A percentile compares a stretch with the other conserved stretches of the same genome.
Conservation (phyloP, 2,113 vertebrate species). For the Corythornis vintsioides region DNA sequence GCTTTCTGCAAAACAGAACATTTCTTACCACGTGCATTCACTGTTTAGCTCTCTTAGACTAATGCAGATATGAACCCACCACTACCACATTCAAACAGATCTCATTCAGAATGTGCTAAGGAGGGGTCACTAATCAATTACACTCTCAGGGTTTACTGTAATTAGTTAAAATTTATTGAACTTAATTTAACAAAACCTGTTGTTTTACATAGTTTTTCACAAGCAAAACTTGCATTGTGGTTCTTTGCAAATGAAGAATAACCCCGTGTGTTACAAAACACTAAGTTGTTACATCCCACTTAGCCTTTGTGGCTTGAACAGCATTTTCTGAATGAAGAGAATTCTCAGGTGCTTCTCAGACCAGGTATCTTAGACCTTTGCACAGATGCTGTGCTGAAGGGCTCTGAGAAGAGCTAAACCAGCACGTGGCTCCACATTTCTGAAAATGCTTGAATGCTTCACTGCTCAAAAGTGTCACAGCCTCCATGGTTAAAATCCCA, state of each 20-base stretch:
- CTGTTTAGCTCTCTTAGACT: background rate
- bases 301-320: background rate
- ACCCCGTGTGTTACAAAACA: background rate
- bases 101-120: background rate
- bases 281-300: background rate
- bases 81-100: fast-evolving
- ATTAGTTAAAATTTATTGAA: background rate
- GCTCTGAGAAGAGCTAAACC: background rate
- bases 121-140: background rate
- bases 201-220: background rate
- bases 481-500: background rate
- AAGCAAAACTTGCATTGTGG: background rate
- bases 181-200: background rate
- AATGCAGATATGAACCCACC: background rate
- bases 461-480: background rate
- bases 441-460: background rate
- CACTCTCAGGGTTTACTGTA: background rate
- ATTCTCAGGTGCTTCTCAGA: background rate
- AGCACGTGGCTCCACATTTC: fast-evolving
- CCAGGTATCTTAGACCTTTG: background rate
- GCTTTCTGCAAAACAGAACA: background rate
- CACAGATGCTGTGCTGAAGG: background rate
- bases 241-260: background rate
- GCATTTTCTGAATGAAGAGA: background rate
- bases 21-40: background rate